phyloP scores from a whole-genome alignment of 2,797 vertebrate species.

The Mionectes olivaceus region DNA sequence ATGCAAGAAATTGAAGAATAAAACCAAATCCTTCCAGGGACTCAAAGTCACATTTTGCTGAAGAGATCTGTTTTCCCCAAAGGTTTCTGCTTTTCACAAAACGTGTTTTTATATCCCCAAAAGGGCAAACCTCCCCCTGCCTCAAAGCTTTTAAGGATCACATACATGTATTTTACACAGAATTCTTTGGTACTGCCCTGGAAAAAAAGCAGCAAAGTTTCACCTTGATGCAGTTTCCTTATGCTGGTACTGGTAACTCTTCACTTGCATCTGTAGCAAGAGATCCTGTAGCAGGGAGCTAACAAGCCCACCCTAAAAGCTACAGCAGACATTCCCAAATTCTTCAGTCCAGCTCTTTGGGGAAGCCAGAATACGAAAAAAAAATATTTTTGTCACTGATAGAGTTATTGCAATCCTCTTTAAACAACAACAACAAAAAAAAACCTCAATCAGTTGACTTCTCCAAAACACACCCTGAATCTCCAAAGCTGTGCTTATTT shows the following conservation, averaged over 20 bases:
- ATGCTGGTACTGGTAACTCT: constrained; percentile 8
- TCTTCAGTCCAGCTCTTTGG: constrained; percentile 17
- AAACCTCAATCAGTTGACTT: background rate
- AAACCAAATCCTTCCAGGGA: constrained; percentile 6
- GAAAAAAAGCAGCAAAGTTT: constrained; percentile 17
- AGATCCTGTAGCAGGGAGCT: background rate
- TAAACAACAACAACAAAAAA: background rate
- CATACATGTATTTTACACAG: constrained; percentile 16
- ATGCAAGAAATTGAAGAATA: background rate
- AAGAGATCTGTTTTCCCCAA: background rate
- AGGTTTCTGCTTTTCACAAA: constrained; percentile 33
- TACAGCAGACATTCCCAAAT: background rate
- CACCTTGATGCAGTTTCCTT: constrained; percentile 9
- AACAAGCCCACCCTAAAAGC: background rate
- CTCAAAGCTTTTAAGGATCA: constrained; percentile 46
- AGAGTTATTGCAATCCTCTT: constrained; percentile 46
- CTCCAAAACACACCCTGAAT: constrained; percentile 75
- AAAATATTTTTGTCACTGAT: background rate
- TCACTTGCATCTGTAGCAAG: background rate
- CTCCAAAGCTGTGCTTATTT: constrained; percentile 77
- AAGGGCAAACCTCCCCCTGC: background rate
- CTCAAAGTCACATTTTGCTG: constrained; percentile 25
- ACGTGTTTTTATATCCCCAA: background rate
- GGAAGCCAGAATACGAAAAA: background rate
- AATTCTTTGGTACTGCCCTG: constrained; percentile 70